These are phyloP conservation scores for Phataginus tricuspis DNA, from an alignment of 2,797 vertebrate species.

Conservation along the genomic window DNA sequence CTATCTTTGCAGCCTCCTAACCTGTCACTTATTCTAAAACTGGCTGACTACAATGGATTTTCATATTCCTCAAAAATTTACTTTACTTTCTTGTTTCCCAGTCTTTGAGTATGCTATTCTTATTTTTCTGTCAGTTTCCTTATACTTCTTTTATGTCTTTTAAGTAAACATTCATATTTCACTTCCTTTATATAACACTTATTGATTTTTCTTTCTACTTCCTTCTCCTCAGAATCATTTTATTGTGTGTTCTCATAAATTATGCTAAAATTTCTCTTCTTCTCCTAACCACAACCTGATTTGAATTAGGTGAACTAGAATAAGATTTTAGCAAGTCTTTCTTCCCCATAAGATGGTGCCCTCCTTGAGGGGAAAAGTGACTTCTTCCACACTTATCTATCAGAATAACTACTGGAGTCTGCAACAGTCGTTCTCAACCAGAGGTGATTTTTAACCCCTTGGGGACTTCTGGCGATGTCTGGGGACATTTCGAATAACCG, in stretches of 20 bases:
- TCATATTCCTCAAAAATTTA: neutral
- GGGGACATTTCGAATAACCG: neutral
- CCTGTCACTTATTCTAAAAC: neutral
- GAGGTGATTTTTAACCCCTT: neutral
- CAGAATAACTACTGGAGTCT: neutral
- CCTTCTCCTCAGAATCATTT: neutral
- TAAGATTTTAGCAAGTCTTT: neutral
- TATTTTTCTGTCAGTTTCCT: neutral
- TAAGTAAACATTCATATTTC: neutral
- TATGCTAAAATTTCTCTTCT: neutral
- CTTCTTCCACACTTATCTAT: neutral
- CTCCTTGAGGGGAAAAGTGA: neutral
- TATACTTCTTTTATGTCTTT: neutral
- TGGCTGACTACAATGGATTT: neutral
- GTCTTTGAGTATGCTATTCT: fast-evolving
- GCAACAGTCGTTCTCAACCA: neutral
- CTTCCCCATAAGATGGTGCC: neutral
- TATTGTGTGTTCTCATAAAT: neutral
- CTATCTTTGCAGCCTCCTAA: neutral
- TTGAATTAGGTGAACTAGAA: neutral
- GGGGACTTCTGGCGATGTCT: neutral
- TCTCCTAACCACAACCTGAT: neutral
- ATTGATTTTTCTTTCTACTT: neutral
- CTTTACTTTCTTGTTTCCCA: neutral
- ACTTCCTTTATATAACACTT: neutral